phyloP scores from a whole-genome alignment of 2,113 vertebrate genomes.

The Rattus rattus region DNA sequence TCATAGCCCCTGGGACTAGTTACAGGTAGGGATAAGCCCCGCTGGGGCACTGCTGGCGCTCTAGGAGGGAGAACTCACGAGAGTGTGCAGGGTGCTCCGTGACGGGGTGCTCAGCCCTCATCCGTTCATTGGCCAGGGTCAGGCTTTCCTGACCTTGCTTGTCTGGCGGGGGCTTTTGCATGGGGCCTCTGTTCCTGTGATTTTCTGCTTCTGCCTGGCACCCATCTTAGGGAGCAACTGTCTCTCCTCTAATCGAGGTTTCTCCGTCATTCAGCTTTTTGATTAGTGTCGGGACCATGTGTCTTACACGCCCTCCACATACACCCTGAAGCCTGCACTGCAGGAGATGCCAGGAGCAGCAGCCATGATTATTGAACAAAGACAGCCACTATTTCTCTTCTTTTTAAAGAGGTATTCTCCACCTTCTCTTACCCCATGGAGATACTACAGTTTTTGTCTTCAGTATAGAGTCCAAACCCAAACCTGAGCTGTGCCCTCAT shows the following conservation, averaged over 20 bases:
- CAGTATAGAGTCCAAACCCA: neutral
- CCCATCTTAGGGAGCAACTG: neutral
- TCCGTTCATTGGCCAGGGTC: neutral
- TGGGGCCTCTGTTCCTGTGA: neutral
- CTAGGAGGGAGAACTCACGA: neutral
- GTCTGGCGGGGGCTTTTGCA: neutral
- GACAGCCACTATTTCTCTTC: neutral
- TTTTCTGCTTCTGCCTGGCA: neutral
- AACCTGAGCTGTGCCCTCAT: neutral
- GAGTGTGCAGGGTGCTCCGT: neutral
- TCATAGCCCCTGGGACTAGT: neutral
- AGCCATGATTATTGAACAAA: neutral
- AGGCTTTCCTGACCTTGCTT: neutral
- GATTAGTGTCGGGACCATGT: neutral
- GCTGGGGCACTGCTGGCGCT: neutral
- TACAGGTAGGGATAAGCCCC: neutral
- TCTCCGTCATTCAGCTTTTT: constrained; percentile 38
- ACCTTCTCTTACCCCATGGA: neutral
- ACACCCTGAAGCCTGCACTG: neutral
- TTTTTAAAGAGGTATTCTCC: neutral
- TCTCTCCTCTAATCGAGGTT: neutral
- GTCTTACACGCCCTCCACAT: neutral
- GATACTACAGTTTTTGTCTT: constrained; percentile 12
- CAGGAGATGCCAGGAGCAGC: neutral
- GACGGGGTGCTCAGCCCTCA: neutral